Evolutionary conservation across 2,888 invertebrate species (phyloP).

Genomic region (Sinotaia quadrata): DNA sequence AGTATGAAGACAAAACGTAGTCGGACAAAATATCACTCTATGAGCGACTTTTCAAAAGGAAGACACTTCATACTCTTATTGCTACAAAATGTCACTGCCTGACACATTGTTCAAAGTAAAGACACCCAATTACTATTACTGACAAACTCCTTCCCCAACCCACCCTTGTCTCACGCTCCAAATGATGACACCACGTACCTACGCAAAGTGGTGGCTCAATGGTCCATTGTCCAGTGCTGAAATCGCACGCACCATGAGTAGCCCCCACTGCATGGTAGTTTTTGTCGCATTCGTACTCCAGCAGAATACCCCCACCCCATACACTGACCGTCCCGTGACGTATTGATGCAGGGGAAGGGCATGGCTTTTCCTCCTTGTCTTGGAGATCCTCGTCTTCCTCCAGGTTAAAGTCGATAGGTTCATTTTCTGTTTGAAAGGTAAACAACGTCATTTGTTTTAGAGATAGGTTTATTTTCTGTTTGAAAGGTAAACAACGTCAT

Average conservation of each 20-base stretch:
- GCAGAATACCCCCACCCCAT: slow-evolving; percentile 43
- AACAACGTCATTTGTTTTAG: too few species aligned
- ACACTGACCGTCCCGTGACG: slow-evolving; percentile 37
- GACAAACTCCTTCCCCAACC: too few species aligned
- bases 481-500: too few species aligned
- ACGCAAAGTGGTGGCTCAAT: slow-evolving; percentile 40
- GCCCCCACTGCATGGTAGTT: slow-evolving; percentile 38
- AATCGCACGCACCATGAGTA: slow-evolving; percentile 43
- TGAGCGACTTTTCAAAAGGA: too few species aligned
- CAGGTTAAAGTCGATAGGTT: not conserved
- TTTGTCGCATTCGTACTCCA: slow-evolving; percentile 41
- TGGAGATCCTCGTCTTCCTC: not conserved
- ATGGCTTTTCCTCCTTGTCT: slow-evolving; percentile 30
- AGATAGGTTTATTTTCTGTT: slow-evolving; percentile 1
- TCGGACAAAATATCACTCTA: too few species aligned
- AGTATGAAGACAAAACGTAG: too few species aligned
- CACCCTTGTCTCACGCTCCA: too few species aligned
- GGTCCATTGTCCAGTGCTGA: slow-evolving; percentile 39
- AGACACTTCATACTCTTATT: too few species aligned
- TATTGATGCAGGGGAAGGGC: slow-evolving; percentile 28
- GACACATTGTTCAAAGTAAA: too few species aligned
- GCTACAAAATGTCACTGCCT: too few species aligned
- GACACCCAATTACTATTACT: too few species aligned
- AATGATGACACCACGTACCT: slow-evolving; percentile 34
- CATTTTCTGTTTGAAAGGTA: slow-evolving; percentile 2